Base-by-base conservation (phyloP, 2,888 invertebrate genomes). In the Xanthia togata region DNA sequence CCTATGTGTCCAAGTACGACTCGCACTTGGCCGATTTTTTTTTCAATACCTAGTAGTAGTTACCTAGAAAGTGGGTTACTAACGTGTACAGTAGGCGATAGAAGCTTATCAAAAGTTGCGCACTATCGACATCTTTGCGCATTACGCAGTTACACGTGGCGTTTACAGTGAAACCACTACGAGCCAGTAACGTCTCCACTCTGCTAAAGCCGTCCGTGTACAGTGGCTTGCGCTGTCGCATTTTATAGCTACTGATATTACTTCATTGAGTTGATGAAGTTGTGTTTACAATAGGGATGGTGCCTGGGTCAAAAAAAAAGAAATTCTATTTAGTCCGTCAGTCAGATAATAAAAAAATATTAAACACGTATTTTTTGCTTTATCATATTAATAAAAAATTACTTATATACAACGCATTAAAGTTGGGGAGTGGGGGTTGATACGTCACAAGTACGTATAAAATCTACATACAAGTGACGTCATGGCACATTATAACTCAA, bases 61-160 rank as follows among this genome's bases (percentile, higher is more conserved):
- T 50, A 9, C 50, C 8, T 26, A 47, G 23, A 35, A 73, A 70
- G n/a, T 72, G 20, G 44, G 59, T 41, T 70, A 72, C 26, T 60
- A 60, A 76, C 55, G 57, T 41, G 26, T 50, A 35, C 41, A 20
- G 41, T 44, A 44, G 17, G 47, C 59, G 57, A 71, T 62, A 69
- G 67, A 57, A 70, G 65, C 73, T 86, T 86, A 83, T 83, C 83
- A 71, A 68, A 63, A 86, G 60, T 59, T 82, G 50, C 68, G 70
- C 59, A 67, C 62, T 79, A 79, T 86, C 86, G 31, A 59, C 86
- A 83, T 83, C 79, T 72, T 74, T 79, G 70, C 79, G 70, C 70
- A 62, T 78, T 69, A 64, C 41, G 35, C 71, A 57, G 65, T 62
- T 69, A 70, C 73, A 86, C 84, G 83, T 86, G 73, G 84, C 79